Conservation (phyloP, 2,113 vertebrate species). For the Pluvialis apricaria region DNA sequence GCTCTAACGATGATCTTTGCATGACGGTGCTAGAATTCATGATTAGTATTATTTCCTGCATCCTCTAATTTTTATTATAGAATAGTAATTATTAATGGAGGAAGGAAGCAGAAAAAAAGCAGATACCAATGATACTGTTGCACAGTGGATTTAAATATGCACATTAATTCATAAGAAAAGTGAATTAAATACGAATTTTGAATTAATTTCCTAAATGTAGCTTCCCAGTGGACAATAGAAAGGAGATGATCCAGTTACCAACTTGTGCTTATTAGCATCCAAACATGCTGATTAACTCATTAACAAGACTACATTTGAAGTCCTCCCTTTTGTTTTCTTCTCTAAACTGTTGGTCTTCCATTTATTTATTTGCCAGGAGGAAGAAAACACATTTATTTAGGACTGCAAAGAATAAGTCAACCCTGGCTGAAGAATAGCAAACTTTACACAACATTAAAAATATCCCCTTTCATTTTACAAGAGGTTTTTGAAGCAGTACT, state of each 20-base stretch:
- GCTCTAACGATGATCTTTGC: slow-evolving; percentile 21
- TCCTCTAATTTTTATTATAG: slow-evolving; percentile 56
- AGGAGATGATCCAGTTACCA: slow-evolving; percentile 35
- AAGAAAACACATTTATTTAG: background rate
- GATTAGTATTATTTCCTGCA: slow-evolving; percentile 43
- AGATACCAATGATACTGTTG: background rate
- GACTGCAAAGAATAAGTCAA: background rate
- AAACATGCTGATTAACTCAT: slow-evolving; percentile 57
- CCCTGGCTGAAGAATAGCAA: background rate
- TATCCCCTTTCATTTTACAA: background rate
- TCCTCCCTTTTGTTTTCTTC: slow-evolving; percentile 14
- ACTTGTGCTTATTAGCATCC: slow-evolving; percentile 42
- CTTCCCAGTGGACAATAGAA: slow-evolving; percentile 51
- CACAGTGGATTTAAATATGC: slow-evolving; percentile 7
- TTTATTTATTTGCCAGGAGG: background rate
- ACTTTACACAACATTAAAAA: background rate
- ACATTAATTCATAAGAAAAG: slow-evolving; percentile 47
- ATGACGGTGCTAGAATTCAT: slow-evolving; percentile 9
- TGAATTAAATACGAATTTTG: background rate
- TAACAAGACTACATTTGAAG: slow-evolving; percentile 30
- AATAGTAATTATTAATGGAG: slow-evolving; percentile 47
- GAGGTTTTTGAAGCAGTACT: background rate
- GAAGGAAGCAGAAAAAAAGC: background rate
- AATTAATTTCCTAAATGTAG: slow-evolving; percentile 39
- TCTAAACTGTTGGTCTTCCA: background rate